phyloP scores from a whole-genome alignment of 2,113 vertebrate species.

The Macaca nemestrina region DNA sequence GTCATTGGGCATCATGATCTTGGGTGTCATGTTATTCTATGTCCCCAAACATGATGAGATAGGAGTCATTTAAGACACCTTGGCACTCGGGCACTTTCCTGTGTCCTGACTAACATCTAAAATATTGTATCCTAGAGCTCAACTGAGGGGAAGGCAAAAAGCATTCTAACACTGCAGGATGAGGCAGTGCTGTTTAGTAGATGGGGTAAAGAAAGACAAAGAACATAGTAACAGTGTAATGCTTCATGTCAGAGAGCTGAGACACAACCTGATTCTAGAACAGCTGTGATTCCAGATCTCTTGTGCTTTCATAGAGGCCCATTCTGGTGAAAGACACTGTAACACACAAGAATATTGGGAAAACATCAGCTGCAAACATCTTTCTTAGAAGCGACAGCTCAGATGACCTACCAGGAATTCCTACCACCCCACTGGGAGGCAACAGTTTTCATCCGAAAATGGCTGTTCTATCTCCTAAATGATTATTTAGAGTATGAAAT shows the following conservation, averaged over 20 bases:
- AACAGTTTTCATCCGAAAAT: conserved; percentile 11
- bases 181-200: background rate
- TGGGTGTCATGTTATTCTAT: background rate
- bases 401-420: background rate
- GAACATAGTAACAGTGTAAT: background rate
- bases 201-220: background rate
- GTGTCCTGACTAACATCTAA: background rate
- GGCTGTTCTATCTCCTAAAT: background rate
- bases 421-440: background rate
- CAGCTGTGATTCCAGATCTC: background rate
- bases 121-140: background rate
- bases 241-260: background rate
- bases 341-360: background rate
- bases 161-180: background rate
- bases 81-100: background rate
- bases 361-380: background rate
- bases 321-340: background rate
- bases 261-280: background rate
- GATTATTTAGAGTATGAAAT: background rate
- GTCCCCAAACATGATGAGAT: background rate
- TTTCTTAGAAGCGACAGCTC: background rate
- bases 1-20: background rate
- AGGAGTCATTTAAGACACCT: background rate
- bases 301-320: background rate
- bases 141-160: background rate